Evolutionary conservation across 2,113 vertebrate genomes (phyloP), one percentile per base, ranked within the genome.

Genomic region (Antigone vipio): DNA sequence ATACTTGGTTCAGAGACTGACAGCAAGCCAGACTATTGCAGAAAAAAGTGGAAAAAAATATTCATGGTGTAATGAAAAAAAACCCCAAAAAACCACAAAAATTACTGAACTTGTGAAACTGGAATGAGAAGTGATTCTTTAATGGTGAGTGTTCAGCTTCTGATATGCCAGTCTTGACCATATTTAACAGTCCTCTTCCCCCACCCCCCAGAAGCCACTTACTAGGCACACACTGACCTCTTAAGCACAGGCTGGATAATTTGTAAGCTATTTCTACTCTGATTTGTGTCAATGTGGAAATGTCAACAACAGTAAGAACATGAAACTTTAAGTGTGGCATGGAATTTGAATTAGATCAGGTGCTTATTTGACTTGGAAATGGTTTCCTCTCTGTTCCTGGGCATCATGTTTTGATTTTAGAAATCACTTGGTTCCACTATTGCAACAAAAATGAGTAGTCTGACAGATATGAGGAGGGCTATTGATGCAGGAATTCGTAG

Each of bases 291-390:
- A 44, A 13, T 90, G 72, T 16, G 1, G 11, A 90, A 79, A 90
- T 79, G 53, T 92, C 71, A 75, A 18, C 91, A 85, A 85, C 66
- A 68, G 30, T 90, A 88, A 92, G 71, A 90, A 68, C 58, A 47
- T 56, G 52, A 34, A 73, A 52, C 22, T 42, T 60, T 56, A 74
- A 93, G 82, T 47, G 49, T 89, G 91, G 45, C 49, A 18, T 92
- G 85, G 85, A 88, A 90, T 95, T 79, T 90, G 67, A 92, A 93
- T 95, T 93, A 82, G 69, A 68, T 90, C 75, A 92, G 78, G 69
- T 92, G 66, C 66, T 89, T 85, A 82, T 94, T 75, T 93, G 77
- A 92, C 88, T 94, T 87, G 85, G 81, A 82, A 94, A 88, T 92
- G 2, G 15, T 59, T 93, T 93, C 44, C 21, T 88, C 27, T 60